Percentiles rank a stretch among this genome's conserved stretches.
phyloP scores from a whole-genome alignment of 2,888 invertebrate genomes.

The Sicus ferrugineus region DNA sequence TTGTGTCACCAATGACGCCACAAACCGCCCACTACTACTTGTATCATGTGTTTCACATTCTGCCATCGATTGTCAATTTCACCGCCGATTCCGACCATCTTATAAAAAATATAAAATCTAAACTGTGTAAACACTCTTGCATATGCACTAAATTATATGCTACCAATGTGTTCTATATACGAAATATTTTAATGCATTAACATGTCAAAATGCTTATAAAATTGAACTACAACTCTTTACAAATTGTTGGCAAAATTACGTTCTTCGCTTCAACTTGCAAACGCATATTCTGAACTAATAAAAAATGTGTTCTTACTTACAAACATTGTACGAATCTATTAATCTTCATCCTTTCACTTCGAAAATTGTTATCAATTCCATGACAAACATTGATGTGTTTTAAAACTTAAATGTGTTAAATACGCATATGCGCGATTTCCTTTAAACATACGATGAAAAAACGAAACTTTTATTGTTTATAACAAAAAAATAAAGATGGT shows the following conservation, averaged over 20 bases:
- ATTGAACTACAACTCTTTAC: background rate
- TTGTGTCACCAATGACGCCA: constrained; percentile 36
- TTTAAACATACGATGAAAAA: constrained; percentile 19
- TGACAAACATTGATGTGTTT: constrained; percentile 29
- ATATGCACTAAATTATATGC: constrained; percentile 24
- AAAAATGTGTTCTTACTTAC: constrained; percentile 16
- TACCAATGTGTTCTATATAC: constrained; percentile 29
- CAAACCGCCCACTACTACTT: constrained; percentile 37
- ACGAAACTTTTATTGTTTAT: constrained; percentile 29
- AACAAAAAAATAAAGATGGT: constrained; percentile 59
- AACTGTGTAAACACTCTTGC: constrained; percentile 32
- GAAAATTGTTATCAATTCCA: constrained; percentile 21
- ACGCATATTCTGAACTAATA: constrained; percentile 3
- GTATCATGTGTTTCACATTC: constrained; percentile 31
- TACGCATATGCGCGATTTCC: constrained; percentile 22
- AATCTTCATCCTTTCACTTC: constrained; percentile 16
- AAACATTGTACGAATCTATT: constrained; percentile 8
- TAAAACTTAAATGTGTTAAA: constrained; percentile 27
- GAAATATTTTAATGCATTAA: constrained; percentile 9
- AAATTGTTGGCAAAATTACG: constrained; percentile 14
- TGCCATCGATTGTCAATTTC: constrained; percentile 37
- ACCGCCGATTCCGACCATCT: constrained; percentile 38
- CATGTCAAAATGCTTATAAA: background rate
- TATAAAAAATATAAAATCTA: constrained; percentile 36
- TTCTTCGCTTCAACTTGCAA: constrained; percentile 11